These are phyloP conservation scores for Campaea margaritaria DNA, from an alignment of 2,888 invertebrate species.

Conservation along the genomic window DNA sequence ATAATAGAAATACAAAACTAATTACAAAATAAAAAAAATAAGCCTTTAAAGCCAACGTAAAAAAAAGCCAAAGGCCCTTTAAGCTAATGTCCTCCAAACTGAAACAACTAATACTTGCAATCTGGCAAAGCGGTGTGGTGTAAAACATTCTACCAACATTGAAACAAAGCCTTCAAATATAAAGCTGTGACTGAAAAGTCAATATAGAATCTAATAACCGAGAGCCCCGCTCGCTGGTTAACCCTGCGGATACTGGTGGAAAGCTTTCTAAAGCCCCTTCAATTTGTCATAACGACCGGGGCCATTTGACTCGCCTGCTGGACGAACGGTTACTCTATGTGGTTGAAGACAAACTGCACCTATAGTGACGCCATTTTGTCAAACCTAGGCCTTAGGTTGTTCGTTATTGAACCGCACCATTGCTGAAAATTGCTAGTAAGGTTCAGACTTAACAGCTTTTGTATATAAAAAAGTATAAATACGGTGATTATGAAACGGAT, in stretches of 20 bases:
- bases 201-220: conserved; percentile 18
- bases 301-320: conserved; percentile 59
- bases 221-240: neutral
- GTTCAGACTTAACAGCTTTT: no score
- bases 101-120: no score
- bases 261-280: conserved; percentile 50
- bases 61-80: no score
- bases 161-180: neutral
- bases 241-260: conserved; percentile 23
- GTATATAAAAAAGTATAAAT: no score
- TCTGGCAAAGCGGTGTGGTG: neutral
- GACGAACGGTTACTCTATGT: conserved; percentile 32
- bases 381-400: no score
- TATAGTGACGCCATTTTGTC: neutral
- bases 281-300: conserved; percentile 63
- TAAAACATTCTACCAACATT: neutral
- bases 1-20: no score
- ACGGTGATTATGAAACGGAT: no score
- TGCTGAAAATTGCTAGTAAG: no score
- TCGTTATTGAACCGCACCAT: no score
- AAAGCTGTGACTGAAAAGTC: neutral
- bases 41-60: no score
- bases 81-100: no score
- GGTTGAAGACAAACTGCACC: conserved; percentile 14
- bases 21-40: no score